Conservation (phyloP, 2,797 vertebrate species). For the Alca torda region DNA sequence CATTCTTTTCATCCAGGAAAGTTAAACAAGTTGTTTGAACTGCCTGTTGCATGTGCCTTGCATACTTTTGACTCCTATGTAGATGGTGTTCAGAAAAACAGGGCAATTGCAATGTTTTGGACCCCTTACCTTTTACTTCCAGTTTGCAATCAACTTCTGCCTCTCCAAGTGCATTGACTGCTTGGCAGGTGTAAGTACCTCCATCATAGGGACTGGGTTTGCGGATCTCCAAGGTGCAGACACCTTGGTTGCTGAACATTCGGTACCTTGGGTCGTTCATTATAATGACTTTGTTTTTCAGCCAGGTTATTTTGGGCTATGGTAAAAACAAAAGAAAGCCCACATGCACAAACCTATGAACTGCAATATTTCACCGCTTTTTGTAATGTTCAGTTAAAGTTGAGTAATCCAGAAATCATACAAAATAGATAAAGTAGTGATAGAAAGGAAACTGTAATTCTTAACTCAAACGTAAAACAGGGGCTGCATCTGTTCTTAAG, state of each 20-base stretch:
- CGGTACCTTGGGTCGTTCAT: slow-evolving; percentile 92
- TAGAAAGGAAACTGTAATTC: background rate
- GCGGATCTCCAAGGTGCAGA: slow-evolving; percentile 95
- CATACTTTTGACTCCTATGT: background rate
- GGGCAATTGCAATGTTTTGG: background rate
- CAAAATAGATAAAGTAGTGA: background rate
- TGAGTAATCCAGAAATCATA: background rate
- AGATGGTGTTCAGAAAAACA: background rate
- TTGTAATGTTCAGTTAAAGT: background rate
- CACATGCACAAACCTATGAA: background rate
- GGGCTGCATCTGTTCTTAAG: background rate
- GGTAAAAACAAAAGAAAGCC: background rate
- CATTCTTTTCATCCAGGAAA: background rate
- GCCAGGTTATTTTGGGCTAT: slow-evolving; percentile 96
- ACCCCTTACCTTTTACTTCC: slow-evolving; percentile 95
- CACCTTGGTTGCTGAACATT: slow-evolving; percentile 98
- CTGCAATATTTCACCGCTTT: background rate
- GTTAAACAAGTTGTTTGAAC: background rate
- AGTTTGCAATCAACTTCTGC: slow-evolving; percentile 96
- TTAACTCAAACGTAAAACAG: background rate
- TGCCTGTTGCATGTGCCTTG: background rate
- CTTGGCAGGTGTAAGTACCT: slow-evolving; percentile 90
- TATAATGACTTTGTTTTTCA: slow-evolving; percentile 96
- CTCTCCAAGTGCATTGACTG: slow-evolving; percentile 90
- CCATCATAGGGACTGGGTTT: slow-evolving; percentile 95